Conservation (phyloP, 2,888 invertebrate species). For the Neocrepidodera transversa region DNA sequence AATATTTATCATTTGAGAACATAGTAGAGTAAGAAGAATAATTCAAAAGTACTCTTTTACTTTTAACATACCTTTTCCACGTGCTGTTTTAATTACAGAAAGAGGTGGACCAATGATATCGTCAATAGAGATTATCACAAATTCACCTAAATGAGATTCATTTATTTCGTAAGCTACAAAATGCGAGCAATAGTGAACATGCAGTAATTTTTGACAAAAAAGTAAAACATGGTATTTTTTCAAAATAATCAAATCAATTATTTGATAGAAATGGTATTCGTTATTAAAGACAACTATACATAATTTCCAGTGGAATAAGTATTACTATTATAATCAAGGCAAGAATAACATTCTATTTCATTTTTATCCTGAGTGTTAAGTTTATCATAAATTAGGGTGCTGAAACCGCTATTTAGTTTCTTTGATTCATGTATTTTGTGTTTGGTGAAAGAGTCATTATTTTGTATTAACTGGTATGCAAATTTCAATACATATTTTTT, state of each 20-base stretch:
- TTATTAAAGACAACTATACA: slow-evolving; percentile 4
- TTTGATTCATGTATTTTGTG: background rate
- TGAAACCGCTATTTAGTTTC: slow-evolving; percentile 4
- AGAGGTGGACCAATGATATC: too few species aligned
- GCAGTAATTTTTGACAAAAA: slow-evolving; percentile 8
- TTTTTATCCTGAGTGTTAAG: background rate
- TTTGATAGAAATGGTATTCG: slow-evolving; percentile 6
- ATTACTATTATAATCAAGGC: slow-evolving; percentile 5
- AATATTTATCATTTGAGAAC: slow-evolving; percentile 21
- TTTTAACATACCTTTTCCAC: too few species aligned
- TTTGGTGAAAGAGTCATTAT: slow-evolving; percentile 6
- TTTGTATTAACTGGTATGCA: slow-evolving; percentile 17
- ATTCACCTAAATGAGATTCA: slow-evolving; percentile 11
- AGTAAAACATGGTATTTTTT: slow-evolving; percentile 11
- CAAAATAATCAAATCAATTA: slow-evolving; percentile 10
- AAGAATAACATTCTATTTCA: slow-evolving; percentile 1
- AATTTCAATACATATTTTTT: slow-evolving; percentile 21
- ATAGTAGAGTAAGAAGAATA: slow-evolving; percentile 6
- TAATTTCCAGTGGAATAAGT: slow-evolving; percentile 1
- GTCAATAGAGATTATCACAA: slow-evolving; percentile 4
- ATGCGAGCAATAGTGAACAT: slow-evolving; percentile 7
- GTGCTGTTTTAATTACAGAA: too few species aligned
- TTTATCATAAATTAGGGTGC: slow-evolving; percentile 10
- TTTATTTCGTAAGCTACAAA: slow-evolving; percentile 24
- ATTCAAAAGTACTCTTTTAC: too few species aligned